Percentiles rank a stretch among this genome's conserved stretches.
phyloP scores from a whole-genome alignment of 2,113 vertebrate genomes.

The Salvator merianae region DNA sequence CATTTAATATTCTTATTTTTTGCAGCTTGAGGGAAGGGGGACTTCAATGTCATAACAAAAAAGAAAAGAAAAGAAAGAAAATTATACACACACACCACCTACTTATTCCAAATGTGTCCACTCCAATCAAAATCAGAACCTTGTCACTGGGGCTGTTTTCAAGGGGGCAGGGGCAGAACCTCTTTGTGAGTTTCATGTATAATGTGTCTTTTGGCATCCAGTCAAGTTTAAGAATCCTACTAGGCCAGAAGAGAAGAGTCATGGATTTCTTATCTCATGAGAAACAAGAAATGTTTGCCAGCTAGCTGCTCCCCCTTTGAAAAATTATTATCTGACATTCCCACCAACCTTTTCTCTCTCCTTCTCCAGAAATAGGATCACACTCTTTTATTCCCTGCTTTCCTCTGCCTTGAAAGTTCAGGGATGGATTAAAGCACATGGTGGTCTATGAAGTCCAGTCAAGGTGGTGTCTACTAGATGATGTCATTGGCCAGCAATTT shows the following conservation, averaged over 20 bases:
- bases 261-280: not conserved
- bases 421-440: conserved; percentile 15
- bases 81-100: not conserved
- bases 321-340: not conserved
- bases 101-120: not conserved
- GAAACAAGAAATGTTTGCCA: not conserved
- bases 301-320: not conserved
- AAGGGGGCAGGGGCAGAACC: not conserved
- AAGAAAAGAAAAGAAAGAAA: too few relatives aligned
- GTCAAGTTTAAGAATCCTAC: too few relatives aligned
- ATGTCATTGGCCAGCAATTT: conserved; percentile 58
- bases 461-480: conserved; percentile 57
- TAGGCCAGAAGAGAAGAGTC: not conserved
- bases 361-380: not conserved
- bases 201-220: too few relatives aligned
- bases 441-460: conserved; percentile 31
- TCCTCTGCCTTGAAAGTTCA: conserved; percentile 5
- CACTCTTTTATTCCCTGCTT: not conserved
- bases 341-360: not conserved
- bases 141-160: not conserved
- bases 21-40: too few relatives aligned
- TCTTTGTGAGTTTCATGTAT: too few relatives aligned
- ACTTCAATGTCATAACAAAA: too few relatives aligned
- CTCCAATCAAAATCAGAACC: not conserved
- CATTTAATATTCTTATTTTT: too few relatives aligned